Base-by-base conservation (phyloP, 2,888 invertebrate species). In the Drosophila kokeensis region DNA sequence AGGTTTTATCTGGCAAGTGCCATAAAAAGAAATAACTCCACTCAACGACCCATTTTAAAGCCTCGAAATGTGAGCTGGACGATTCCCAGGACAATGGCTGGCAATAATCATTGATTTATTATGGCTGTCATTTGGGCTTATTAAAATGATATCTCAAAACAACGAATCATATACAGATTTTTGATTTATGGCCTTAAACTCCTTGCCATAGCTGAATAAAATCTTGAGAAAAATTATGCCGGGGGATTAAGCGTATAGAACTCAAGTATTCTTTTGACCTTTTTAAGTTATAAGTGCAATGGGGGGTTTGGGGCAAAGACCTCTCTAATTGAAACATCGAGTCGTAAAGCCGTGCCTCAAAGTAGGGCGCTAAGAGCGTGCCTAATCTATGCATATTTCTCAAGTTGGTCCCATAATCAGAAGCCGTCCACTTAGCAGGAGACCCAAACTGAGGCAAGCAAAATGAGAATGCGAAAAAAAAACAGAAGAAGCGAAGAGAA, bases 51-150 rank as follows among this genome's bases (percentile, higher is more conserved):
- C 80, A 82, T 66, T 84, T 88, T 88, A 87, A 82, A 81, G 74
- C 73, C 61, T 62, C 67, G 67, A 70, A 79, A 73, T 77, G 76
- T 50, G 68, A 80, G 71, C 69, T 64, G 45, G 72, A 60, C 78
- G 70, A 75, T 70, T 70, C 66, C 68, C 70, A 45, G 58, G 78
- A 90, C 90, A 91, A 91, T 90, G 79, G 57, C 54, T 36, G 82
- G 90, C 91, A 87, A 92, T 91, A 90, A 90, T 90, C 89, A 90
- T 92, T 92, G 92, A 92, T 92, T 92, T 92, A 92, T 92, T 61
- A 73, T 52, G 89, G 89, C 87, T 84, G 84, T 82, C 82, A 77
- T 74, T 91, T 80, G 72, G 79, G 84, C 82, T 90, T 92, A 92
- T 92, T 92, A 92, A 92, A 92, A 91, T 86, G 87, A 82, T 89